Conservation (phyloP, 2,797 vertebrate species). For the Pangasius mekongensis region DNA sequence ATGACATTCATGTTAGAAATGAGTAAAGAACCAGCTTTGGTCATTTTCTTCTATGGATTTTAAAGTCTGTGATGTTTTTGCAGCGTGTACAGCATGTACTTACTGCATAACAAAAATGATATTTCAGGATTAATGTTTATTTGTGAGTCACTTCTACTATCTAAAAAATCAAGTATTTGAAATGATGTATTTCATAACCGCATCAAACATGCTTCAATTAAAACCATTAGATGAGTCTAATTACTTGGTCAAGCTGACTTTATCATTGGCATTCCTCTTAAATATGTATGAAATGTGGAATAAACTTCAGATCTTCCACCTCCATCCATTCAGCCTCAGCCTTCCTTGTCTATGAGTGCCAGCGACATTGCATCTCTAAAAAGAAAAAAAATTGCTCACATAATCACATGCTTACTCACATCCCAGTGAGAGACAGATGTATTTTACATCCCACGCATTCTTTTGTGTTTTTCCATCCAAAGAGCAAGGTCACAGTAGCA, state of each 20-base stretch:
- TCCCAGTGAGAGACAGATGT: constrained; percentile 18
- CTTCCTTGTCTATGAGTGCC: background rate
- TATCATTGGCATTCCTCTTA: background rate
- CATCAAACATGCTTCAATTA: background rate
- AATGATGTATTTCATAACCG: background rate
- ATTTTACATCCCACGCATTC: background rate
- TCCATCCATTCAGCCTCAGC: background rate
- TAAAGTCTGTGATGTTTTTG: background rate
- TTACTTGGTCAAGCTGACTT: background rate
- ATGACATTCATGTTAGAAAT: background rate
- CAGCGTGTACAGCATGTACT: background rate
- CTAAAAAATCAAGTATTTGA: background rate
- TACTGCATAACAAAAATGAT: background rate
- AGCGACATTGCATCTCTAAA: background rate
- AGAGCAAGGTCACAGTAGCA: background rate
- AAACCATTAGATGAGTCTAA: background rate
- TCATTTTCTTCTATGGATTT: background rate
- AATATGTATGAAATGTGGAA: background rate
- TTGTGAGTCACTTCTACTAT: background rate
- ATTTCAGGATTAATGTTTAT: background rate
- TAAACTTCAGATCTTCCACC: background rate
- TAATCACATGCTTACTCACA: constrained; percentile 20
- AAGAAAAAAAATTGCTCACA: background rate
- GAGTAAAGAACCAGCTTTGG: background rate
- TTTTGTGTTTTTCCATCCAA: background rate